A percentile compares a stretch with the other conserved stretches of the same genome.
Conservation (phyloP, 2,888 invertebrate genomes). For the Liopterus haemorrhoidalis region DNA sequence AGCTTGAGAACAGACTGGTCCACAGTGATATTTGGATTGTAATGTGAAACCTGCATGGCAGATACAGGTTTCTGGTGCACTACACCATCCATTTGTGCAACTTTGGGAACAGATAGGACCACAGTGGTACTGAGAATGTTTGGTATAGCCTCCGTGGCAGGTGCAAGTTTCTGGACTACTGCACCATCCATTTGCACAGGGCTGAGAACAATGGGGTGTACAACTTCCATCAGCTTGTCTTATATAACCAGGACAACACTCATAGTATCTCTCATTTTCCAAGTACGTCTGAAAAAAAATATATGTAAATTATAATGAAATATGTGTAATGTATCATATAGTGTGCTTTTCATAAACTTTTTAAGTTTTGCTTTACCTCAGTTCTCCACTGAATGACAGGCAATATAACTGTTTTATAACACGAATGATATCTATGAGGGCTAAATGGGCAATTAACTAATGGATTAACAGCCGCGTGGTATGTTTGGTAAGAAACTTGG, state of each 20-base stretch:
- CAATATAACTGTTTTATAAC: too few species aligned
- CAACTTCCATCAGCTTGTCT: constrained; percentile 45
- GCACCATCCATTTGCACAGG: constrained; percentile 59
- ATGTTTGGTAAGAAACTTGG: too few species aligned
- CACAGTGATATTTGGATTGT: constrained; percentile 39
- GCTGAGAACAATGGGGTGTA: constrained; percentile 52
- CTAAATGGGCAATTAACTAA: too few species aligned
- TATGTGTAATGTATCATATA: too few species aligned
- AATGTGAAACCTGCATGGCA: constrained; percentile 41
- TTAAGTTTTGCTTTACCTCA: too few species aligned
- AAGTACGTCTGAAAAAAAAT: constrained; percentile 8
- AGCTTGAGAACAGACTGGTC: constrained; percentile 52
- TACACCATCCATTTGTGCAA: constrained; percentile 48
- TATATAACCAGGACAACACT: constrained; percentile 7
- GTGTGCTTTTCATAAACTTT: too few species aligned
- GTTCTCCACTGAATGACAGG: too few species aligned
- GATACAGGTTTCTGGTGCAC: constrained; percentile 48
- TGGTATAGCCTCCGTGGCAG: constrained; percentile 37
- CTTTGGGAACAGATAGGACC: constrained; percentile 48
- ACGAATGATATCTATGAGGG: too few species aligned
- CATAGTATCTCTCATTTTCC: constrained; percentile 6
- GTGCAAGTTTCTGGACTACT: constrained; percentile 53
- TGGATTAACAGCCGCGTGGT: too few species aligned
- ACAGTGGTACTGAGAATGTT: constrained; percentile 43
- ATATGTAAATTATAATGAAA: neutral